Evolutionary conservation across 1,140 invertebrate species (phyloP), one percentile per base, ranked within the genome.

Genomic region (Paraescarpia echinospica): DNA sequence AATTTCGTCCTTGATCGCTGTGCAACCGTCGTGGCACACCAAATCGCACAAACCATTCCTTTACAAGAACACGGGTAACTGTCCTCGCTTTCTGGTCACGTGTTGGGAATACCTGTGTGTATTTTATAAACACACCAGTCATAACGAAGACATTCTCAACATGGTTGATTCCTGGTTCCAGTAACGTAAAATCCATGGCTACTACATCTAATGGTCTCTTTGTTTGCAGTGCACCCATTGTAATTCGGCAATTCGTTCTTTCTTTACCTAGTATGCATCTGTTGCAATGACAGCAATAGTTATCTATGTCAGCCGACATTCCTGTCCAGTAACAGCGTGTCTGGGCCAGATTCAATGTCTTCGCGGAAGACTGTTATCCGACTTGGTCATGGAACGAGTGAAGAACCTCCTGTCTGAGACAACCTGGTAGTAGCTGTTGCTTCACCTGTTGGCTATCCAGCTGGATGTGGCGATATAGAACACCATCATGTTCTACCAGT

Each of bases 1-100:
- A 93, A 35, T 77, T 90, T 33, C 35, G 33, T n/a, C 93, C 93
- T 92, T 94, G 92, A 22, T 93, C 93, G 14, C 89, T 35, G 33
- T 92, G 93, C 33, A 93, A 34, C 93, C 90, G 35, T 14, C 12
- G 27, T 41, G 93, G 93, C 35, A 93, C 91, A 34, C 93, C 91
- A 92, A 93, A 93, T 59, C 91, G 59, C 1, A 88, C 12, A 27
- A 93, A 92, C 33, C 92, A 92, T 92, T 93, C 27, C 12, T 93
- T 88, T 18, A 93, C 35, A 0, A 93, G 48, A 48, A 35, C 91
- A n/a, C 89, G 89, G 35, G 33, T 22, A 33, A 90, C 35, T 48
- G 34, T 93, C 77, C 59, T 93, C 2, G 93, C 92, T 31, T 93
- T 94, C 91, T 94, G 93, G 48, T 93, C 92, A 33, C 90, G 92